Conservation (phyloP, 2,113 vertebrate species). For the Nipponia nippon region DNA sequence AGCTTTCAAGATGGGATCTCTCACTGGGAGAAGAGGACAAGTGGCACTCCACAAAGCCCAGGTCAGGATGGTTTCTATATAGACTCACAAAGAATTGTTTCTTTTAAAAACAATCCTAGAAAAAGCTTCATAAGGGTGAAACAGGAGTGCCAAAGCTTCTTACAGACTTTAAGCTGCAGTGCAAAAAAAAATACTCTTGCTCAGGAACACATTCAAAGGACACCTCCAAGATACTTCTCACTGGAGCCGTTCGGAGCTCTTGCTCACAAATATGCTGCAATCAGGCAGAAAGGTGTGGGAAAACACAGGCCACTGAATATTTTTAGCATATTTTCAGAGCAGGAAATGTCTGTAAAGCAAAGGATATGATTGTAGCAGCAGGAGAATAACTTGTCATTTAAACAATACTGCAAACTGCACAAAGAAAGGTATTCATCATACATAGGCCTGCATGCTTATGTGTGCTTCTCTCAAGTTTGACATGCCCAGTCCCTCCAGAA, state of each 20-base stretch:
- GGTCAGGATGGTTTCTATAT: not conserved
- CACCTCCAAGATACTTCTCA: not conserved
- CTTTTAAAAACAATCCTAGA: not conserved
- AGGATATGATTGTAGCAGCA: not conserved
- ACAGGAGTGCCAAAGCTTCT: not conserved
- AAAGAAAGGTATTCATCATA: not conserved
- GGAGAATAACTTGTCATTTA: not conserved
- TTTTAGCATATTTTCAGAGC: not conserved
- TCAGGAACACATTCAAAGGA: not conserved
- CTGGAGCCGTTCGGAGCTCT: not conserved
- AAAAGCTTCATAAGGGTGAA: not conserved
- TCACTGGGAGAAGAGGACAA: not conserved
- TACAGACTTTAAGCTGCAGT: not conserved
- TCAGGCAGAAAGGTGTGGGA: not conserved
- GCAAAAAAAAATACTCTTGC: accelerated
- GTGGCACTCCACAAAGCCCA: not conserved
- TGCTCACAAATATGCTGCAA: not conserved
- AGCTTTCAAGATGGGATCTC: not conserved
- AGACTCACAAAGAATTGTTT: not conserved
- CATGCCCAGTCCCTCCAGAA: not conserved
- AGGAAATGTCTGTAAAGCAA: not conserved
- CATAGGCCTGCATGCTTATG: not conserved
- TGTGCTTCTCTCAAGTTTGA: not conserved
- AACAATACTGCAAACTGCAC: not conserved
- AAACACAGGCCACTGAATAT: not conserved